Evolutionary conservation across 2,888 invertebrate species (phyloP).

Genomic region (Caenorhabditis sulstoni): DNA sequence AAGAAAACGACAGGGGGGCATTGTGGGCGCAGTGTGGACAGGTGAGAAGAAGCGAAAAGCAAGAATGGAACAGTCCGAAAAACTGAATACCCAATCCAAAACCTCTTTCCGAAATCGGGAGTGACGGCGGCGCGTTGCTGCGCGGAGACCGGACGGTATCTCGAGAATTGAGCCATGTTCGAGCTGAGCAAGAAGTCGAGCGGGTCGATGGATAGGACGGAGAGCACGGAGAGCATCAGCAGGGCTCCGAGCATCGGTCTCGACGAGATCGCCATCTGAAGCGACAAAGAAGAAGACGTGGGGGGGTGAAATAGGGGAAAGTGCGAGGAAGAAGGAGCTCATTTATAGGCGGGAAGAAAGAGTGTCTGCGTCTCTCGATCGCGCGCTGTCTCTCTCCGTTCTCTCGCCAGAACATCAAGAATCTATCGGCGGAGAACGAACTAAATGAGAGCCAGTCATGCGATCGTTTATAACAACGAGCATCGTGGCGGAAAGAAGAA

Average conservation of each 20-base stretch:
- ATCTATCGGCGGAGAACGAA: not conserved
- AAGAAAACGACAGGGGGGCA: not conserved
- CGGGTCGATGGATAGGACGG: conserved; percentile 27
- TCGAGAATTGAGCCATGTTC: conserved; percentile 46
- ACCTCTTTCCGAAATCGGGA: conserved; percentile 49
- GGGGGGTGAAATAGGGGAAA: not conserved
- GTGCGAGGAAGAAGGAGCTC: not conserved
- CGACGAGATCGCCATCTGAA: conserved; percentile 38
- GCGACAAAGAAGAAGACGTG: not conserved
- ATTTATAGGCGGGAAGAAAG: not conserved
- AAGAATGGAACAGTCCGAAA: not conserved
- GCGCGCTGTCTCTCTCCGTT: not conserved
- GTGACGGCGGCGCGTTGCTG: conserved; percentile 8
- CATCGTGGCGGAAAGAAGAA: not conserved
- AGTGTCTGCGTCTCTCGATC: not conserved
- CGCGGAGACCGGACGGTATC: conserved; percentile 25
- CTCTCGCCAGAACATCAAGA: not conserved
- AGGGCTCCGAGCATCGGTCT: conserved; percentile 14
- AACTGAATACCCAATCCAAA: conserved; percentile 35
- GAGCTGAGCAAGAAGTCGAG: conserved; percentile 51
- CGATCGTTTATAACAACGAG: conserved; percentile 41
- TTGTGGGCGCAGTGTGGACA: not conserved
- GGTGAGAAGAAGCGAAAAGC: not conserved
- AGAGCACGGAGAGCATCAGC: conserved; percentile 6
- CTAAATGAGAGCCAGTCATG: conserved; percentile 38